Percentiles rank a stretch among this genome's conserved stretches.
These are phyloP conservation scores for Nylanderia fulva DNA, from an alignment of 1,140 invertebrate species.

Conservation along the genomic window DNA sequence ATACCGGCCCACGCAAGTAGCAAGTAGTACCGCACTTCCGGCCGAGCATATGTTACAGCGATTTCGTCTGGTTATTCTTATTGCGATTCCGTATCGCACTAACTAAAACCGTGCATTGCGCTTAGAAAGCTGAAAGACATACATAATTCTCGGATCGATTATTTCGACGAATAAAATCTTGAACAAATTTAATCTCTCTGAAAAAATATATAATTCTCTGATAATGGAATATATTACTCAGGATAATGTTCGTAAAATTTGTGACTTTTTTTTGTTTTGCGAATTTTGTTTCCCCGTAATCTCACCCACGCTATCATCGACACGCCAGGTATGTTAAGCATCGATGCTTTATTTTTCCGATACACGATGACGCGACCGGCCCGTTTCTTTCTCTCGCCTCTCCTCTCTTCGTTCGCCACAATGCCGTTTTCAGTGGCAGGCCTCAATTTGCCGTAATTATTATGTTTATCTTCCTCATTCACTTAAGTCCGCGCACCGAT, in stretches of 20 bases:
- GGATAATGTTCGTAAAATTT: constrained; percentile 4
- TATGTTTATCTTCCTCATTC: constrained; percentile 85
- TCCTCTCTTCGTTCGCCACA: constrained; percentile 34
- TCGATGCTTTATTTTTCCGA: constrained; percentile 40
- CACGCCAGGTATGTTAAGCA: constrained; percentile 31
- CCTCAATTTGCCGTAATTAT: constrained; percentile 83
- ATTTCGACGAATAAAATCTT: neutral
- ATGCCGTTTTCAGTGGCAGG: constrained; percentile 76
- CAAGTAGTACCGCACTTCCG: constrained; percentile 49
- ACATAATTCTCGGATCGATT: too few species aligned
- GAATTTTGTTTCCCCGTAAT: constrained; percentile 4
- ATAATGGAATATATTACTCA: neutral
- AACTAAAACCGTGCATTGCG: neutral
- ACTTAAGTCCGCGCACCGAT: constrained; percentile 76
- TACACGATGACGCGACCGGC: constrained; percentile 22
- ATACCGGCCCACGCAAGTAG: constrained; percentile 35
- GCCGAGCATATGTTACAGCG: constrained; percentile 16
- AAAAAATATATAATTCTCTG: neutral
- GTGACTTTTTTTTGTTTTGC: neutral
- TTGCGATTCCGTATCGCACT: too few species aligned
- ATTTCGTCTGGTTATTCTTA: constrained; percentile 18
- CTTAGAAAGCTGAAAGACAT: neutral
- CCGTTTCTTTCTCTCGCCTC: constrained; percentile 46
- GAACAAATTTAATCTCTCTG: neutral
- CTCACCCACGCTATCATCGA: constrained; percentile 38